Evolutionary conservation across 2,797 vertebrate species (phyloP), one percentile per base, ranked within the genome.

Genomic region (Poecilia wingei): DNA sequence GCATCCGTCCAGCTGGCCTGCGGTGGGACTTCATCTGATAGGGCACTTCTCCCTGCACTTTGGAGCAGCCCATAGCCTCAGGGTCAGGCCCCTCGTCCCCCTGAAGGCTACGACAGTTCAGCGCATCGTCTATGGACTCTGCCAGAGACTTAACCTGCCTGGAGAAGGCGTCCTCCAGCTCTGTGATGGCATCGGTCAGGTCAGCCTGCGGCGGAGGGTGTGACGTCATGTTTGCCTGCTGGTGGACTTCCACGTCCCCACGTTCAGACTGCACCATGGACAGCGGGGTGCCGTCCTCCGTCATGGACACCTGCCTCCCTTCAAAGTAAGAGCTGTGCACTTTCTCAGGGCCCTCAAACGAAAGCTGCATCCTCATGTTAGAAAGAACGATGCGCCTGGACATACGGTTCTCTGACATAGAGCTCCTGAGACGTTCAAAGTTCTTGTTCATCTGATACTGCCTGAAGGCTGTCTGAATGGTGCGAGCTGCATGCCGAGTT

Each of bases 401-500:
- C 98, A 99, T 99, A 73, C 98, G 98, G 93, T 98, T 99, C 94
- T 99, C 98, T 0, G 98, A 99, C 98, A 99, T 99, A 92, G 98
- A 99, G 95, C 98, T 99, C 87, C 98, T 94, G 72, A 99, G 97
- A 53, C 98, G 97, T 95, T 99, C 98, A 75, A 99, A 99, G 93
- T 99, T 99, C 92, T 99, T 99, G 96, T 99, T 99, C 98, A 99
- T 99, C 95, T 99, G 98, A 95, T 99, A 99, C 94, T 99, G 98
- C 85, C 98, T 98, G 92, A 99, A 99, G 69, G 98, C 98, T 0
- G 98, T 98, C 87, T 99, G 98, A 90, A 99, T 99, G 79, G 98
- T 99, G 86, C 98, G 97, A 47, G 98, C 98, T 0, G 98, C 98
- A 96, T 99, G 98, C 79, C 98, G 95, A 69, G 97, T 99, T 97